Conservation (phyloP, 2,888 invertebrate species). For the Drosophila sordidula region DNA sequence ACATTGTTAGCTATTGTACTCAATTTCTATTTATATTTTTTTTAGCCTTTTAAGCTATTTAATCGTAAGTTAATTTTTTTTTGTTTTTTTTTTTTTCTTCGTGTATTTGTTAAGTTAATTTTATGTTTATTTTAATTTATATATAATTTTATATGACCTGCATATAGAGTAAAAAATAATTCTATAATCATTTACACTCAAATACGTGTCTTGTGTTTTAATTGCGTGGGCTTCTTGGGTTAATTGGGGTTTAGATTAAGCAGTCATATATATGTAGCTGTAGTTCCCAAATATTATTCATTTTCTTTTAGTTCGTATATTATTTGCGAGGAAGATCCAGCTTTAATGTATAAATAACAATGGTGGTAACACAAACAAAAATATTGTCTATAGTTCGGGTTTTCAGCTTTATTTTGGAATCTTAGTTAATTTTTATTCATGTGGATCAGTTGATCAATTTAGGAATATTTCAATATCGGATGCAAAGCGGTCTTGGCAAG, state of each 20-base stretch:
- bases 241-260: no score
- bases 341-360: no score
- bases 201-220: slow-evolving; percentile 3
- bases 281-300: no score
- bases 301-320: background rate
- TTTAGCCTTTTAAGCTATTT: slow-evolving; percentile 14
- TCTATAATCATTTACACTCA: slow-evolving; percentile 5
- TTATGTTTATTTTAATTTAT: slow-evolving; percentile 31
- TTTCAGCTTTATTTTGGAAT: no score
- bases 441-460: no score
- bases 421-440: no score
- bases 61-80: slow-evolving; percentile 10
- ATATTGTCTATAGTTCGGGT: no score
- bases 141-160: slow-evolving; percentile 41
- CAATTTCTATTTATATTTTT: slow-evolving; percentile 25
- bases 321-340: no score
- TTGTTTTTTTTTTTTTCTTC: slow-evolving; percentile 30
- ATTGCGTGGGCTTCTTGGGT: background rate
- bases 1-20: slow-evolving; percentile 32
- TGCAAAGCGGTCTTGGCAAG: no score
- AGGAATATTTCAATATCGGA: no score
- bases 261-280: no score
- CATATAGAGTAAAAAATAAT: slow-evolving; percentile 26
- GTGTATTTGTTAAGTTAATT: slow-evolving; percentile 30
- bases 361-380: no score